Percentiles rank a stretch among this genome's conserved stretches.
Conservation (phyloP, 2,797 vertebrate species). For the Toxotes lorentzi region DNA sequence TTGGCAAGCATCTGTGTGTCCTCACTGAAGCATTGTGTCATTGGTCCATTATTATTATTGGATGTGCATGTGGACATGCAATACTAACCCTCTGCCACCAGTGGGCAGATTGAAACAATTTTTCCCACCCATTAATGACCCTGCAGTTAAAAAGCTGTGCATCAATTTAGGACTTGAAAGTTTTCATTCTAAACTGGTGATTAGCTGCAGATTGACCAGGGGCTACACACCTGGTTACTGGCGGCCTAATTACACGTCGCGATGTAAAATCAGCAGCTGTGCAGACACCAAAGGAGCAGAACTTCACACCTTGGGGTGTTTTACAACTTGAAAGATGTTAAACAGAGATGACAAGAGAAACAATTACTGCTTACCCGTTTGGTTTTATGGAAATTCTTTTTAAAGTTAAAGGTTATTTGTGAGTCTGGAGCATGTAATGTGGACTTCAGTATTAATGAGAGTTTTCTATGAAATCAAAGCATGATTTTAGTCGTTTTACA, state of each 20-base stretch:
- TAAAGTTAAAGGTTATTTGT: slow-evolving; percentile 1
- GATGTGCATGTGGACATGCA: slow-evolving; percentile 37
- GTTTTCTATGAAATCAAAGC: neutral
- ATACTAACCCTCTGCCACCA: slow-evolving; percentile 68
- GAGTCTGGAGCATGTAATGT: neutral
- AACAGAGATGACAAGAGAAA: slow-evolving; percentile 24
- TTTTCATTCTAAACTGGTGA: slow-evolving; percentile 28
- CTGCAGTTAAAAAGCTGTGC: slow-evolving; percentile 12
- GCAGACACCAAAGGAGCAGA: slow-evolving; percentile 19
- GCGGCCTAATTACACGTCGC: slow-evolving; percentile 60
- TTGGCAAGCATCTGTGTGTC: neutral
- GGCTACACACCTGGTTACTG: slow-evolving; percentile 64
- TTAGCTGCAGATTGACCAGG: slow-evolving; percentile 44
- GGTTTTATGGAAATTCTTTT: slow-evolving; percentile 13
- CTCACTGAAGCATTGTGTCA: slow-evolving; percentile 16
- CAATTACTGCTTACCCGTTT: neutral
- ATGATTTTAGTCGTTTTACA: neutral
- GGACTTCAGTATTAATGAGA: neutral
- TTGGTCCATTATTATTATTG: slow-evolving; percentile 33
- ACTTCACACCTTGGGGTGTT: slow-evolving; percentile 70
- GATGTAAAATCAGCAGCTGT: slow-evolving; percentile 57
- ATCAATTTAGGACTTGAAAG: slow-evolving; percentile 18
- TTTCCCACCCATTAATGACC: slow-evolving; percentile 29
- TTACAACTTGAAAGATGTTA: slow-evolving; percentile 34
- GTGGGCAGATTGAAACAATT: slow-evolving; percentile 76